These are phyloP conservation scores for Bolborhynchus lineola DNA, from an alignment of 2,113 vertebrate genomes.

Conservation along the genomic window DNA sequence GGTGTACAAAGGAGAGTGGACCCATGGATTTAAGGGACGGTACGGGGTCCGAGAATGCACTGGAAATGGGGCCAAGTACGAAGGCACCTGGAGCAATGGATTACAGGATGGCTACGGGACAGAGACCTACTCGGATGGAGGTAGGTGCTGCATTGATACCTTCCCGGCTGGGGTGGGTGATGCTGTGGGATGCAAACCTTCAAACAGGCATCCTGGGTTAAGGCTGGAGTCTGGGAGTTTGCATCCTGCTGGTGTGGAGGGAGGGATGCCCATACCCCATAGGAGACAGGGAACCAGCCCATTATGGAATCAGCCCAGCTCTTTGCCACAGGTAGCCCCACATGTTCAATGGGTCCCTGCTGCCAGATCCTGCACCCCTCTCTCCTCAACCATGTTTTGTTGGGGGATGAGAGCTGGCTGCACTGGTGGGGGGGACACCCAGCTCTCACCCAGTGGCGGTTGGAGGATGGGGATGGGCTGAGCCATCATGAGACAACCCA, in stretches of 20 bases:
- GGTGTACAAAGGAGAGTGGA: constrained; percentile 99
- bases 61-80: constrained; percentile 93
- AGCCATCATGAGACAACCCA: background rate
- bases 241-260: background rate
- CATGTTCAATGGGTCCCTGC: background rate
- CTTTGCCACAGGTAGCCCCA: constrained; percentile 67
- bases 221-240: background rate
- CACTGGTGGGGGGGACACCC: fast-evolving
- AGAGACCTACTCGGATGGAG: constrained; percentile 98
- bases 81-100: constrained; percentile 98
- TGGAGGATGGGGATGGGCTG: background rate
- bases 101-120: constrained; percentile 98
- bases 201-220: fast-evolving
- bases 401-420: background rate
- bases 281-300: background rate
- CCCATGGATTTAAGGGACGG: constrained; percentile 98
- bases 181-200: background rate
- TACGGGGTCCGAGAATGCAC: constrained; percentile 95
- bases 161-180: background rate
- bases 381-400: background rate
- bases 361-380: fast-evolving
- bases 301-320: background rate
- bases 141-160: constrained; percentile 72
- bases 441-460: background rate
- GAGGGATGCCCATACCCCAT: background rate